Evolutionary conservation across 2,797 vertebrate species (phyloP), one percentile per base, ranked within the genome.

Genomic region (Hippocampus kuda): DNA sequence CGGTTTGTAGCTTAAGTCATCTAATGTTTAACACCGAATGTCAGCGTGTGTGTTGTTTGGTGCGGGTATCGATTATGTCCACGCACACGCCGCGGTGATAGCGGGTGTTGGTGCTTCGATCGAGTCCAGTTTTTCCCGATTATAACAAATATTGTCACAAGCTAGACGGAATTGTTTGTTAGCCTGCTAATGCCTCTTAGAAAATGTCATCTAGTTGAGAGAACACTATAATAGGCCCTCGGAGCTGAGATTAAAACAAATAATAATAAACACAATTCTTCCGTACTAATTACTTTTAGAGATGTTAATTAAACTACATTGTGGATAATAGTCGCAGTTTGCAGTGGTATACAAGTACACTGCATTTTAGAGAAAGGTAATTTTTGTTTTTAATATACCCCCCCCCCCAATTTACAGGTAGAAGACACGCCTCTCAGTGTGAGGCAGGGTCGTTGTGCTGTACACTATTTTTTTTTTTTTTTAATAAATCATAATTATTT

Each of bases 101-200:
- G 30, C 24, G 72, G 34, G n/a, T 20, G 54, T 6, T 42, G n/a
- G 18, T 69, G 24, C 22, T 22, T 61, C 24, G 8, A 73, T 48
- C 49, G 2, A 18, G 15, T 68, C 20, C 9, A 7, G 6, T 41
- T 77, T 41, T 15, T 10, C 42, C 24, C 64, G 2, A 68, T 64
- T 22, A 44, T 20, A 69, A 46, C 26, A 54, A 56, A 49, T 67
- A 24, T 69, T 20, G 64, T 56, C 10, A 72, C 60, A 24, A 71
- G 75, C 71, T 79, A 79, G 26, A 80, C 77, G 83, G 80, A 75
- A 70, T 56, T 64, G 46, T 74, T 27, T 78, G 76, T 72, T 87
- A 78, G 81, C 79, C 71, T 76, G 81, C 77, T 85, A 84, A 79
- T 83, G 81, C 75, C 74, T 79, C n/a, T 73, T 72, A 79, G 63